Percentiles rank a stretch among this genome's conserved stretches.
Conservation (phyloP, 2,888 invertebrate genomes). For the Coenonympha glycerion region DNA sequence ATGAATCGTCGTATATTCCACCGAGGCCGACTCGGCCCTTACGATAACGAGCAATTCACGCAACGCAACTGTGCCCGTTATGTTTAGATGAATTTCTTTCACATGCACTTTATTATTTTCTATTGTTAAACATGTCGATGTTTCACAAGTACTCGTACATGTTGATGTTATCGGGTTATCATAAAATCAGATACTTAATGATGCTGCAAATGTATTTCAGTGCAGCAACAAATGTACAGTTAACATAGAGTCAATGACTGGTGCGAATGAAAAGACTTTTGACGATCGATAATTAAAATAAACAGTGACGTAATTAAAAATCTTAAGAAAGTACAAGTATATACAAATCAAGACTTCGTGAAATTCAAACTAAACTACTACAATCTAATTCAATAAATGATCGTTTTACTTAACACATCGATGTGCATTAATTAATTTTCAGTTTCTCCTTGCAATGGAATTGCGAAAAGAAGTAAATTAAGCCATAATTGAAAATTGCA, state of each 20-base stretch:
- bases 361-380: too few relatives aligned
- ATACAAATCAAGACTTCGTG: too few relatives aligned
- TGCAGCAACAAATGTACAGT: background rate
- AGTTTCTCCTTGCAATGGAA: too few relatives aligned
- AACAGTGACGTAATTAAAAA: too few relatives aligned
- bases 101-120: slow-evolving; percentile 7
- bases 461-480: too few relatives aligned
- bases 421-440: too few relatives aligned
- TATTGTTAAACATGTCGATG: slow-evolving; percentile 4
- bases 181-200: background rate
- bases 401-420: too few relatives aligned
- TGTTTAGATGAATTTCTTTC: slow-evolving; percentile 11
- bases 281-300: background rate
- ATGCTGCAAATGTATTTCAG: background rate
- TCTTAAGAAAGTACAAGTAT: too few relatives aligned
- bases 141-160: background rate
- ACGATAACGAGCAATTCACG: slow-evolving; percentile 26
- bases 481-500: too few relatives aligned
- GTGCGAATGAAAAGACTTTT: background rate
- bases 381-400: too few relatives aligned
- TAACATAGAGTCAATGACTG: background rate
- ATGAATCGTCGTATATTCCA: slow-evolving; percentile 40
- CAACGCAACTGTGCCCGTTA: slow-evolving; percentile 14
- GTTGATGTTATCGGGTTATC: background rate
- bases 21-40: slow-evolving; percentile 46